A percentile compares a stretch with the other conserved stretches of the same genome.
These are phyloP conservation scores for Acronicta alni DNA, from an alignment of 2,888 invertebrate species.

Conservation along the genomic window DNA sequence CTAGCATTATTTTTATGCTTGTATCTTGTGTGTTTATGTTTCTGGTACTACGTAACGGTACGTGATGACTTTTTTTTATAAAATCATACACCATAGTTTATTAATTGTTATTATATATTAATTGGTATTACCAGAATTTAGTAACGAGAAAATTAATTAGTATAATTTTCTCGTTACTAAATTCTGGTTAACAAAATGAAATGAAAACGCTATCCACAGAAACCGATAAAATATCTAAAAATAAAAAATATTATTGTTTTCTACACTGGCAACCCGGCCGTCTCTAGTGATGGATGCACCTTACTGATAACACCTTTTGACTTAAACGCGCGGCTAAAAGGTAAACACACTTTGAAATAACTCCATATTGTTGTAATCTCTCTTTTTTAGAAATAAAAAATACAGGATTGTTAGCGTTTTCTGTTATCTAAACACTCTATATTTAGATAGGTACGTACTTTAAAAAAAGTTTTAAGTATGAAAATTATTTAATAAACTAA, in stretches of 20 bases:
- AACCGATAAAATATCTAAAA: slow-evolving; percentile 4
- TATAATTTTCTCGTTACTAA: no score
- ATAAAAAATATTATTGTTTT: slow-evolving; percentile 42
- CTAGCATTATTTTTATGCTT: no score
- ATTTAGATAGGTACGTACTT: neutral
- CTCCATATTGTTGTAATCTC: slow-evolving; percentile 43
- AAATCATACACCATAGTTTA: no score
- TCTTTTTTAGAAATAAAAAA: slow-evolving; percentile 39
- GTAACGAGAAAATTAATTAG: no score
- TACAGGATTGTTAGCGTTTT: slow-evolving; percentile 27
- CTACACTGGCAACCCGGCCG: slow-evolving; percentile 52
- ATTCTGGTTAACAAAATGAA: no score
- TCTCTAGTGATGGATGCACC: slow-evolving; percentile 65
- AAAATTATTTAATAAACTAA: no score
- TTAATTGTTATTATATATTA: no score
- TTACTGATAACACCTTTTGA: slow-evolving; percentile 62
- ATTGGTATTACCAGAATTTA: no score
- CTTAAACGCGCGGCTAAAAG: slow-evolving; percentile 55
- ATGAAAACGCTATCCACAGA: slow-evolving; percentile 6
- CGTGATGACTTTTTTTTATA: no score
- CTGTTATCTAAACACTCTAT: slow-evolving; percentile 8
- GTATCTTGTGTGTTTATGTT: no score
- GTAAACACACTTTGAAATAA: slow-evolving; percentile 44
- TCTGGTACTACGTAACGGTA: no score
- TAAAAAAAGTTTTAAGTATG: no score